Base-by-base conservation (phyloP, 1,140 invertebrate species). In the Amphibalanus amphitrite region DNA sequence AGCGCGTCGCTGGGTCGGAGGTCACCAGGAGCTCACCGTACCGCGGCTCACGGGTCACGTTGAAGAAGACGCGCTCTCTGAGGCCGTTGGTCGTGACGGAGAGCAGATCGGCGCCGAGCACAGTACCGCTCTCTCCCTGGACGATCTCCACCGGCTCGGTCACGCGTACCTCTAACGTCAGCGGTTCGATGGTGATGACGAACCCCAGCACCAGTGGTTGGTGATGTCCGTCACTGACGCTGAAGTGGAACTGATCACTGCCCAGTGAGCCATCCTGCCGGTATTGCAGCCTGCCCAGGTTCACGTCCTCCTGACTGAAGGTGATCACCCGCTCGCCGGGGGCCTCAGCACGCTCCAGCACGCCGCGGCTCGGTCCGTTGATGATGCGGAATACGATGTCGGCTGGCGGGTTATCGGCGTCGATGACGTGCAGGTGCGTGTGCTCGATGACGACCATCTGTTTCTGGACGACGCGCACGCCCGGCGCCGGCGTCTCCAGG, bases 381-480 rank as follows among this genome's bases (percentile, higher is more conserved):
- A 92, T 90, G 23, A 95, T 85, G 30, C 92, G 90, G 77, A 96
- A 97, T 1, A 90, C 81, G n/a, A 97, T 89, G 73, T 92, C 88
- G 67, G 87, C 84, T 0, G 93, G 86, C 3, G 83, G 83, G 0
- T 91, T 94, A 77, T 96, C 93, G 4, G 87, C 87, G 80, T 98
- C 94, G 77, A 88, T 88, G 0, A 93, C 94, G 15, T 88, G 83
- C 28, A 98, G 82, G 70, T 96, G 88, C 0, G 87, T 86, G 29
- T 88, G 86, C 47, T 23, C 47, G 47, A 59, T 59, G 47, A 23
- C 47, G 47, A 20, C 47, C 28, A 26, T 67, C 69, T 78, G 77
- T 30, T 76, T 74, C 67, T 77, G 73, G 6, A 79, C 90, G 0
- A 93, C 89, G 64, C 84, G 84, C 77, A 92, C 87, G 77, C 86